Evolutionary conservation across 1,140 invertebrate genomes (phyloP), one percentile per base, ranked within the genome.

Genomic region (Aporrectodea caliginosa): DNA sequence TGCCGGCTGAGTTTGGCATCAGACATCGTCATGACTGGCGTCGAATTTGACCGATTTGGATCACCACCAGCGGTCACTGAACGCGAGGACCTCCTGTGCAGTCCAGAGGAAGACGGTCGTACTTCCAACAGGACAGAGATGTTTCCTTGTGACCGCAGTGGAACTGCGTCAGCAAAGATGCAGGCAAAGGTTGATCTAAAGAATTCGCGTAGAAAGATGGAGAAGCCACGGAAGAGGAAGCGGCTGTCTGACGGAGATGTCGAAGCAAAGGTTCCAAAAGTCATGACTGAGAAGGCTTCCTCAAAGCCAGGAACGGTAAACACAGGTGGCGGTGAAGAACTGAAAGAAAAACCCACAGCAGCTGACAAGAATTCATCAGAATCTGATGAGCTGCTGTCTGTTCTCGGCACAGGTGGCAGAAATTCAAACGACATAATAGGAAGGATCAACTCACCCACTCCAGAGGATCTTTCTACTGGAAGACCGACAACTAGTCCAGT

Each of bases 191-290:
- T 35, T 22, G 85, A 85, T 73, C 75, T 69, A 29, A 86, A 86
- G 82, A 85, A 84, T 79, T 87, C 85, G 16, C 78, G 87, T 22
- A 79, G 87, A 30, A 88, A 88, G 83, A 85, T 85, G 81, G 87
- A 87, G 14, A 83, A 84, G 58, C 87, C 87, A 1, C 79, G 84
- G 29, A 87, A 87, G 78, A 78, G 87, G 27, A 84, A 84, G 43
- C 80, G 84, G 27, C 34, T 33, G 27, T 31, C 74, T 30, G 33
- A 29, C n/a, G 75, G 34, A 35, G 43, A 75, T 29, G 33, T 35
- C 6, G 43, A 27, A 14, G 27, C 70, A 29, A 29, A 27, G 27
- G 6, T 32, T 72, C 2, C 70, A 29, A 72, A 27, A 72, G 31
- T 32, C 70, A 29, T 27, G 27, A 72, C 70, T 6, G 31, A 58